These are phyloP conservation scores for Chloromyia formosa DNA, from an alignment of 2,888 invertebrate genomes.

Conservation along the genomic window DNA sequence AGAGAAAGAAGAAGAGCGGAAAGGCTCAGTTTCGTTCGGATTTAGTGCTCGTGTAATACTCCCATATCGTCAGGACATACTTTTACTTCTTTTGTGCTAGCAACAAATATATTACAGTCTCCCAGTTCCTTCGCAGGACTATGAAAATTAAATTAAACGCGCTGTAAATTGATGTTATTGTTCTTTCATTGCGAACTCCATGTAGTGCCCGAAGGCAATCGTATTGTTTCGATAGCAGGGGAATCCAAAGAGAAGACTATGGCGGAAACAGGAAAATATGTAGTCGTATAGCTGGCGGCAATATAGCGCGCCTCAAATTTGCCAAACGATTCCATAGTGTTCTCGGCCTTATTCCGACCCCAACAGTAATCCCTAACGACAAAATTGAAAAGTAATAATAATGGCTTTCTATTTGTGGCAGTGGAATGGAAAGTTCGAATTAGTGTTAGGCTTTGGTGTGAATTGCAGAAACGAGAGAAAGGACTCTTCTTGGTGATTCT, in stretches of 20 bases:
- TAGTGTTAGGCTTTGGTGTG: too few relatives aligned
- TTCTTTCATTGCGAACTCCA: slow-evolving; percentile 34
- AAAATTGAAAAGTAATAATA: slow-evolving; percentile 65
- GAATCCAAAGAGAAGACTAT: background rate
- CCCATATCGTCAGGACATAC: background rate
- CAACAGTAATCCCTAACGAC: slow-evolving; percentile 60
- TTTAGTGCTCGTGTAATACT: background rate
- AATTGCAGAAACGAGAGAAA: too few relatives aligned
- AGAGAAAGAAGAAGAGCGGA: background rate
- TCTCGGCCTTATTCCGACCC: background rate
- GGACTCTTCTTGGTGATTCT: too few relatives aligned
- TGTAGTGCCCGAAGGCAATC: background rate
- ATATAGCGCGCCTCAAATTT: slow-evolving; percentile 15
- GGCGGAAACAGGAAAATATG: background rate
- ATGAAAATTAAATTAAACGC: slow-evolving; percentile 49
- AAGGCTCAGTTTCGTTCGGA: slow-evolving; percentile 20
- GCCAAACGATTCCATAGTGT: background rate
- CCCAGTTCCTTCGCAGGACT: background rate
- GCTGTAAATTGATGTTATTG: slow-evolving; percentile 49
- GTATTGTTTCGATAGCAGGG: slow-evolving; percentile 48
- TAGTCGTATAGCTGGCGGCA: slow-evolving; percentile 7
- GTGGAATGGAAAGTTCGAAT: too few relatives aligned
- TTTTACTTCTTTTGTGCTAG: background rate
- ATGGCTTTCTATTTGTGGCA: too few relatives aligned
- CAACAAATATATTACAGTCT: background rate